Base-by-base conservation (phyloP, 2,797 vertebrate genomes). In the Zenarchopterus dispar region DNA sequence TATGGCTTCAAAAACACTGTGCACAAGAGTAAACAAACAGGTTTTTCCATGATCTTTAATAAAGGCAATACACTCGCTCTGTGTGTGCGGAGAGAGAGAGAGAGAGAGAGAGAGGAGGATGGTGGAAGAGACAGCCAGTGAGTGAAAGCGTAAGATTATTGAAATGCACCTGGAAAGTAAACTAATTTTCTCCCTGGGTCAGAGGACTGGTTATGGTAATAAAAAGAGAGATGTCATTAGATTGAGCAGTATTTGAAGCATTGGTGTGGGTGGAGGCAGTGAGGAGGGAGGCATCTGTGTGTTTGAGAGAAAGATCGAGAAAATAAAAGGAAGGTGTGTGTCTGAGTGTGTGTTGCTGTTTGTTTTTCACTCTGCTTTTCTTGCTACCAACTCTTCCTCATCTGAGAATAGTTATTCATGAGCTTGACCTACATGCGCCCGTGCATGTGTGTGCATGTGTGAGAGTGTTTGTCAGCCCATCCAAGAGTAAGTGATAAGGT, bases 201-300 rank as follows among this genome's bases (percentile, higher is more conserved):
- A 85, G 78, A 88, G 78, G 77, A 81, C 78, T 84, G 80, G 75
- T 88, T 87, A 84, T 87, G 86, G 77, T 86, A 88, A 89, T 90
- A 87, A 88, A 88, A 84, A 71, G 77, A 77, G 75, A 73, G 83
- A 86, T 81, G 86, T 82, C 80, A 87, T 90, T 90, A 88, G 78
- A 88, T 80, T 66, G 80, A 58, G 78, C 71, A 65, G 78, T 85
- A 82, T 87, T 89, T 87, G 83, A 77, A 77, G 73, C 71, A 82
- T 68, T 15, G 63, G 72, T 43, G 75, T 52, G 26, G 69, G 42
- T 8, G 36, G 66, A 22, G 52, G 55, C 0, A 8, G 49, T 15
- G 44, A 26, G 8, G 8, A 17, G 42, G 57, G 39, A 56, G 42
- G 24, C 51, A 77, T 62, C 56, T 21, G 53, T 56, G 65, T 67